Conservation (phyloP, 92 coral and sea anemone genomes). For the Epizoanthus ramosus region DNA sequence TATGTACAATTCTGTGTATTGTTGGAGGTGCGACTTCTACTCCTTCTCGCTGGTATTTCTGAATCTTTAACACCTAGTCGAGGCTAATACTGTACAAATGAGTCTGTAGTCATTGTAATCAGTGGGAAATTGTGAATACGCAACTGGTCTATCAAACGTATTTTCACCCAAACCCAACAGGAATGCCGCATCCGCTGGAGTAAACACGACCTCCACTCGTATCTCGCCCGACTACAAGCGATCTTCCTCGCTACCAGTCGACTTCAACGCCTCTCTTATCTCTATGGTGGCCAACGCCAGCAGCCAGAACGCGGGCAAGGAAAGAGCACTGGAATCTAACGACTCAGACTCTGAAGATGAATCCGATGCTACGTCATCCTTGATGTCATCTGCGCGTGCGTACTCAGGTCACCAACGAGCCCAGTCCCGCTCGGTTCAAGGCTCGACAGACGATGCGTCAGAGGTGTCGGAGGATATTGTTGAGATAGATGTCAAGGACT, state of each 20-base stretch:
- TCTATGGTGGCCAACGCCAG: conserved; percentile 94
- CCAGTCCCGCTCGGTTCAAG: conserved; percentile 68
- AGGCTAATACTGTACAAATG: too few relatives aligned
- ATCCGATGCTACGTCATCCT: conserved; percentile 62
- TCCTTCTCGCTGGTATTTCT: too few relatives aligned
- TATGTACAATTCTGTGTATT: too few relatives aligned
- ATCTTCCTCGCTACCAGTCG: conserved; percentile 84
- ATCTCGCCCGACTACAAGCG: conserved; percentile 69
- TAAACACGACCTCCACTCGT: conserved; percentile 52
- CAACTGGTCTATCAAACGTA: too few relatives aligned
- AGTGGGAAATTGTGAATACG: too few relatives aligned
- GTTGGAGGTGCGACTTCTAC: too few relatives aligned
- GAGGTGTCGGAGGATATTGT: conserved; percentile 49
- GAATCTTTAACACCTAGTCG: too few relatives aligned
- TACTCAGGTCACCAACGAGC: conserved; percentile 66
- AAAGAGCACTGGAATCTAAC: conserved; percentile 71
- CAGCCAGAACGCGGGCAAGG: conserved; percentile 63
- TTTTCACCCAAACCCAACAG: conserved; percentile 29
- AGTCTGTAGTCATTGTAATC: too few relatives aligned
- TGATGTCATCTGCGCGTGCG: conserved; percentile 95
- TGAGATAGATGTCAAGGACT: conserved; percentile 47
- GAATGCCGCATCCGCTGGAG: conserved; percentile 72
- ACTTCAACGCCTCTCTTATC: conserved; percentile 75
- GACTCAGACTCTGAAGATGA: conserved; percentile 85
- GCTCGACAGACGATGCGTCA: conserved; percentile 49